Evolutionary conservation across 1,140 invertebrate genomes (phyloP).

Genomic region (Anthonomus grandis): DNA sequence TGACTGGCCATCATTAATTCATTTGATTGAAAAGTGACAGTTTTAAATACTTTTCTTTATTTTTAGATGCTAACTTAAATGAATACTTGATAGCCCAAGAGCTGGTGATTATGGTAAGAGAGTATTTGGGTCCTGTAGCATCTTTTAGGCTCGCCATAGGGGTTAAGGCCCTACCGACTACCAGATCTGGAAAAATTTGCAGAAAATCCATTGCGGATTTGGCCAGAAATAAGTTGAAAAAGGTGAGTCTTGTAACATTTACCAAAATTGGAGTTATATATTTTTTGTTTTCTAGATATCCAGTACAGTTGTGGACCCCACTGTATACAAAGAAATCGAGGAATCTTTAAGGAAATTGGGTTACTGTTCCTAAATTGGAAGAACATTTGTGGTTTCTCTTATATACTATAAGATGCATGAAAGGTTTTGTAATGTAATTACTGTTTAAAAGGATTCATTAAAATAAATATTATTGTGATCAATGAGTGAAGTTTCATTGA

Average conservation of each 20-base stretch:
- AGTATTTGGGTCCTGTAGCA: constrained; percentile 84
- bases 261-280: background rate
- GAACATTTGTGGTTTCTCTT: no score
- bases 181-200: constrained; percentile 39
- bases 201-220: constrained; percentile 34
- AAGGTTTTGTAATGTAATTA: no score
- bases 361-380: constrained; percentile 45
- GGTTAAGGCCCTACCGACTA: constrained; percentile 70
- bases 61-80: constrained; percentile 53
- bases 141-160: constrained; percentile 74
- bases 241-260: constrained; percentile 10
- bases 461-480: no score
- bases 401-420: no score
- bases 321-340: constrained; percentile 75
- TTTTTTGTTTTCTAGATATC: constrained; percentile 60
- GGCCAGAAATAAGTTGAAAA: constrained; percentile 32
- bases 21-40: background rate
- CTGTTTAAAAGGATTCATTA: no score
- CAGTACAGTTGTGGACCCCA: constrained; percentile 83
- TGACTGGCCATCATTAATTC: background rate
- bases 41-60: constrained; percentile 29
- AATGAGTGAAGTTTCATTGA: no score
- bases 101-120: constrained; percentile 68
- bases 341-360: constrained; percentile 69
- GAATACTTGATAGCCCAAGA: constrained; percentile 63